phyloP scores from a whole-genome alignment of 2,888 invertebrate genomes.

The Atrina japonica region DNA sequence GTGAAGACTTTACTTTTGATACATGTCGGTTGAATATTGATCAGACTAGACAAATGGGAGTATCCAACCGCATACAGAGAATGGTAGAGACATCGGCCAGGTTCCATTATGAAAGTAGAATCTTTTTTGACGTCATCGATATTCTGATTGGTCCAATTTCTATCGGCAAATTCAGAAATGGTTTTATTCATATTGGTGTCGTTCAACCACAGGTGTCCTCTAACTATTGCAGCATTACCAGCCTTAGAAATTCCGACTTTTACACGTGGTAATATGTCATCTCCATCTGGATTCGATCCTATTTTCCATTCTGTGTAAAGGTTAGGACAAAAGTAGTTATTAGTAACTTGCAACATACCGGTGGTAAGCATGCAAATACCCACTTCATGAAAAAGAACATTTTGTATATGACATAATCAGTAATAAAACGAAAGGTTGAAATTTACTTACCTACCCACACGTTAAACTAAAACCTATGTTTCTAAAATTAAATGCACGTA shows the following conservation, averaged over 20 bases:
- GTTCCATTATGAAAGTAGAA: conserved; percentile 54
- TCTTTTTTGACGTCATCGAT: conserved; percentile 13
- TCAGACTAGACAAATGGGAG: conserved; percentile 53
- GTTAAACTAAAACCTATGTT: too few relatives aligned
- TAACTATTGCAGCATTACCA: conserved; percentile 48
- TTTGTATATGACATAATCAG: too few relatives aligned
- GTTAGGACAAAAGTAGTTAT: too few relatives aligned
- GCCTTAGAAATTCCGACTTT: conserved; percentile 47
- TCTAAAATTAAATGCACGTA: too few relatives aligned
- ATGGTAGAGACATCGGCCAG: conserved; percentile 58
- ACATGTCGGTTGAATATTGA: conserved; percentile 49
- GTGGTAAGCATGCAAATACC: too few relatives aligned
- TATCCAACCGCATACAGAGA: conserved; percentile 52
- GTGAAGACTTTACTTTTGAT: too few relatives aligned
- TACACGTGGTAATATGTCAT: conserved; percentile 56
- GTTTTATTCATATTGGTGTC: conserved; percentile 43
- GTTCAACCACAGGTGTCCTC: conserved; percentile 53
- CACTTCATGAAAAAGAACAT: too few relatives aligned
- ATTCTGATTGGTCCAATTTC: conserved; percentile 43
- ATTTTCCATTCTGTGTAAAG: conserved; percentile 65
- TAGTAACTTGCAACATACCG: too few relatives aligned
- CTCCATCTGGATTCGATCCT: conserved; percentile 40
- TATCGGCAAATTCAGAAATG: conserved; percentile 45
- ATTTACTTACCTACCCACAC: too few relatives aligned
- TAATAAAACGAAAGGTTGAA: too few relatives aligned